These are phyloP conservation scores for Penaeus monodon DNA, from an alignment of 2,888 invertebrate genomes.

Conservation along the genomic window DNA sequence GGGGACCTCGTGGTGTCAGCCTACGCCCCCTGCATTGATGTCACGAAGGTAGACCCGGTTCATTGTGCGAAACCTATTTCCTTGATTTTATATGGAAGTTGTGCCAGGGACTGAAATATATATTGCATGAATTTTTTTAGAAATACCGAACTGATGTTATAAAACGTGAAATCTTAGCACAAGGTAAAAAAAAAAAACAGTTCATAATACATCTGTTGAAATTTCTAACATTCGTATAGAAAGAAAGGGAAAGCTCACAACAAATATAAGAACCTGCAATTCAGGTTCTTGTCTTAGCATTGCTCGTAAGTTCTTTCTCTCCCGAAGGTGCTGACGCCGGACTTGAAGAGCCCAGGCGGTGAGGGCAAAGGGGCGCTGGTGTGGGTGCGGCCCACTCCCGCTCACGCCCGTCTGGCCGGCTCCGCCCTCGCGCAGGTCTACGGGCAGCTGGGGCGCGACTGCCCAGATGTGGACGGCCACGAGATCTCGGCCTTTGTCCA, in stretches of 20 bases:
- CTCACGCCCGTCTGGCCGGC: slow-evolving; percentile 86
- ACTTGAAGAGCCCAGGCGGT: slow-evolving; percentile 79
- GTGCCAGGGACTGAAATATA: too few relatives aligned
- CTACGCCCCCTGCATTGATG: slow-evolving; percentile 94
- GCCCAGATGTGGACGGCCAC: slow-evolving; percentile 85
- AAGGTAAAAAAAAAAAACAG: too few relatives aligned
- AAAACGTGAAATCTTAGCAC: too few relatives aligned
- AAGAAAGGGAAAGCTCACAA: too few relatives aligned
- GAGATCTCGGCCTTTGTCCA: slow-evolving; percentile 74
- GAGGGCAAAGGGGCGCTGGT: slow-evolving; percentile 76
- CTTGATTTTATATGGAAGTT: too few relatives aligned
- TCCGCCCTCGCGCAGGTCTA: slow-evolving; percentile 93
- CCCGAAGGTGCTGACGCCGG: slow-evolving; percentile 86
- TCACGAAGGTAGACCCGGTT: slow-evolving; percentile 69
- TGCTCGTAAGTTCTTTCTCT: neutral
- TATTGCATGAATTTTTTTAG: too few relatives aligned
- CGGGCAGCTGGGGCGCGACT: slow-evolving; percentile 83
- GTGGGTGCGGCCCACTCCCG: slow-evolving; percentile 83
- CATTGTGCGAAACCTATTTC: too few relatives aligned
- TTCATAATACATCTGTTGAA: too few relatives aligned
- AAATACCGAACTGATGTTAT: too few relatives aligned
- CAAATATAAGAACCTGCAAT: too few relatives aligned
- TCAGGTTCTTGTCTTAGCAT: too few relatives aligned
- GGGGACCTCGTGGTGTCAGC: slow-evolving; percentile 95
- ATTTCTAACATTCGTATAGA: too few relatives aligned